Base-by-base conservation (phyloP, 2,113 vertebrate species). In the Erpornis zantholeuca region DNA sequence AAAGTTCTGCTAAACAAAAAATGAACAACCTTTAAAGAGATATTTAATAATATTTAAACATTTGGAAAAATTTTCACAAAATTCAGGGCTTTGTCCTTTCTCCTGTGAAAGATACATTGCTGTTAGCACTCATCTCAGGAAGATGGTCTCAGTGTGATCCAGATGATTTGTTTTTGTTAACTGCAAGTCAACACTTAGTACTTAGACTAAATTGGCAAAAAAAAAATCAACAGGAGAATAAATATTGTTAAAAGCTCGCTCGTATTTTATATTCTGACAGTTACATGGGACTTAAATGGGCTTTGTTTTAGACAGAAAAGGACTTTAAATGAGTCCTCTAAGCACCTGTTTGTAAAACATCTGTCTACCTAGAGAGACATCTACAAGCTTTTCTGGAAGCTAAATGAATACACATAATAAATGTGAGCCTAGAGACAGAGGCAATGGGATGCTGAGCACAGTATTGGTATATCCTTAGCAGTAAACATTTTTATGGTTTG, bases 351-450 rank as follows among this genome's bases (percentile, higher is more conserved):
- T 79, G 28, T 79, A 94, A 90, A 81, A 76, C 18, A 31, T 59
- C 88, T 95, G 78, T 44, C 54, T 91, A 83, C 81, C 68, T 86
- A 92, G n/a, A 91, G 19, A 95, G 53, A 31, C 27, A 93, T 75
- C 24, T 69, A 69, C 68, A 77, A 76, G 28, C 31, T 96, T 65
- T 91, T 68, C 50, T 86, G 72, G 60, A 95, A 95, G 79, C 24
- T 69, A 92, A 92, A 90, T 70, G 33, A 40, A 54, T 64, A 77
- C 28, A 85, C 22, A 38, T 35, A 52, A 56, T 59, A 70, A 78
- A 78, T 61, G 31, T 44, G 68, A 93, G 50, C 69, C 42, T 72
- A 82, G 47, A 90, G 33, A 79, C 31, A 76, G 65, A 69, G 25
- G 9, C 36, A 68, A 49, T 28, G 38, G 56, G 76, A 80, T 52